Evolutionary conservation across 1,140 invertebrate species (phyloP), one percentile per base, ranked within the genome.

Genomic region (Drosophila nebulosa): DNA sequence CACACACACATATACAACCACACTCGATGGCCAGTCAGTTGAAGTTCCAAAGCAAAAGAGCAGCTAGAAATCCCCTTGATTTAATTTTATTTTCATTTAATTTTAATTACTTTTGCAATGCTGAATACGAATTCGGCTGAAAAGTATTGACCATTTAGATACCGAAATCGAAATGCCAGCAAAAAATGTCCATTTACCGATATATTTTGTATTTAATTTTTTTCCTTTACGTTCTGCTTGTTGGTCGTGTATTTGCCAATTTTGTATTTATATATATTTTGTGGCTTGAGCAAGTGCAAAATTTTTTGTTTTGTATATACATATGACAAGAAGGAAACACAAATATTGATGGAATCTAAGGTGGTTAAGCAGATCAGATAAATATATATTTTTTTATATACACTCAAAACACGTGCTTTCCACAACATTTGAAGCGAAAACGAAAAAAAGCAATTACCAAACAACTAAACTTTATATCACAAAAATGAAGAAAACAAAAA

Each of bases 221-320:
- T 18, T 42, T 2, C n/a, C 5, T 7, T 42, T 42, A 32, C 6
- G 10, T 12, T 32, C 30, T 42, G 6, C 18, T 16, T 46, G 14
- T 5, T 46, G 4, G 35, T 42, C 39, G 16, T 46, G 16, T 46
- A 46, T 81, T 81, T 86, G 83, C 81, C 81, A 85, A 85, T 77
- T 85, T 78, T 85, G 83, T 89, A 86, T 88, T 86, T 86, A 83
- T 83, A 21, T 21, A 21, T 16, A 7, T 18, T 21, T 89, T 68
- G 39, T 51, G 32, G 52, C 53, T 74, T 63, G 70, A 75, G 51
- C 52, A 57, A 53, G 35, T 70, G 65, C 66, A 66, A 74, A 69
- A 30, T 21, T 10, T 46, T 16, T 18, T 30, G 27, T 46, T 46
- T 64, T 80, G 78, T 81, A 80, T 53, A 80, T 81, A n/a, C n/a